These are phyloP conservation scores for Trachelipus rathkii DNA, from an alignment of 1,140 invertebrate species.

Conservation along the genomic window DNA sequence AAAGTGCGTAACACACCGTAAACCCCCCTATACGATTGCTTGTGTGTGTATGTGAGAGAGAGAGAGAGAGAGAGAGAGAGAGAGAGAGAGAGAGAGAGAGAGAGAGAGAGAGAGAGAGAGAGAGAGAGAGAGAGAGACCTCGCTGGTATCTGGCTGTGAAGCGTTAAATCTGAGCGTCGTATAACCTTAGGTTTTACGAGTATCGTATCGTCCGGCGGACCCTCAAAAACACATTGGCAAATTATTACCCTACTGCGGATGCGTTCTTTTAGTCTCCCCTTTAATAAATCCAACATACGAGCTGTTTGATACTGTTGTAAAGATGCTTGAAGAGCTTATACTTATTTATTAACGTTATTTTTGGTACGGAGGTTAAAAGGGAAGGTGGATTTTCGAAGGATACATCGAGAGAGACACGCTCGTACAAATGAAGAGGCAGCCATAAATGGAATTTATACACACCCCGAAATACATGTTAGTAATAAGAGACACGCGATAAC, in stretches of 20 bases:
- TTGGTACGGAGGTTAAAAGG: not conserved
- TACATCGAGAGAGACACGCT: not conserved
- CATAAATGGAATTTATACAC: not conserved
- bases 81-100: not conserved
- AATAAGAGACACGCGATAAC: not conserved
- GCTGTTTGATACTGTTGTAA: slow-evolving; percentile 10
- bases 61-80: not conserved
- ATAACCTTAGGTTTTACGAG: not conserved
- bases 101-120: not conserved
- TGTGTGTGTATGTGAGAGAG: not conserved
- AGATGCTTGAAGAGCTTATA: slow-evolving; percentile 7
- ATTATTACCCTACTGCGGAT: slow-evolving; percentile 4
- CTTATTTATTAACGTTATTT: slow-evolving; percentile 12
- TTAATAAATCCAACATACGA: slow-evolving; percentile 11
- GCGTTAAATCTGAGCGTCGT: slow-evolving; percentile 6
- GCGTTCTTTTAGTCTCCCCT: slow-evolving; percentile 8
- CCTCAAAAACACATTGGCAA: slow-evolving; percentile 2
- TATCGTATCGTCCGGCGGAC: not conserved
- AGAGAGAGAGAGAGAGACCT: not conserved
- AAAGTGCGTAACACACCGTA: slow-evolving; percentile 7
- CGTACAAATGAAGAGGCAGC: not conserved
- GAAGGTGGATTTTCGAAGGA: slow-evolving; percentile 1
- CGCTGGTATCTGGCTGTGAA: not conserved
- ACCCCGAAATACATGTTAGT: not conserved
- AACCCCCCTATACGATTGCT: slow-evolving; percentile 8